Evolutionary conservation across 2,113 vertebrate species (phyloP).

Genomic region (Neopipo cinnamomea): DNA sequence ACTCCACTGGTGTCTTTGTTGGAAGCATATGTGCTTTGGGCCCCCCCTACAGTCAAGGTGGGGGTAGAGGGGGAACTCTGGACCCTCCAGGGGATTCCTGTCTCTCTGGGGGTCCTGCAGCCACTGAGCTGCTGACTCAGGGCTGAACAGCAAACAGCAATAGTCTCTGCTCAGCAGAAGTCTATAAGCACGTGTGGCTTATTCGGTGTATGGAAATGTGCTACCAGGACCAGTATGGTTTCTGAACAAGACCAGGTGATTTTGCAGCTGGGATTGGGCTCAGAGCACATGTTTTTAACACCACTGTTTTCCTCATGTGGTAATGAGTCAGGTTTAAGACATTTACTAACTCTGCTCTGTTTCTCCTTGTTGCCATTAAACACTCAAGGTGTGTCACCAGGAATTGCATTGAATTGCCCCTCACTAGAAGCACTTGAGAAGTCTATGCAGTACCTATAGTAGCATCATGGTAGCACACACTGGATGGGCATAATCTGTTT

Average conservation of each 20-base stretch:
- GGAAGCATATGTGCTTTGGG: not conserved
- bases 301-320: not conserved
- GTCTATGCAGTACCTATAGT: not conserved
- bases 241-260: not conserved
- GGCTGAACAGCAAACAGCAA: not conserved
- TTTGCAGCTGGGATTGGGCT: not conserved
- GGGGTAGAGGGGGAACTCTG: not conserved
- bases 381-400: not conserved
- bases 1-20: not conserved
- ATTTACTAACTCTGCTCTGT: not conserved
- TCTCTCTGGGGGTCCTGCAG: not conserved
- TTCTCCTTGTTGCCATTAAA: not conserved
- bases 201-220: rapidly evolving
- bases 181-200: rapidly evolving
- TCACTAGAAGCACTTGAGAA: not conserved
- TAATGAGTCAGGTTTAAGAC: not conserved
- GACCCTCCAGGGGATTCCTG: not conserved
- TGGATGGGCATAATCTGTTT: rapidly evolving
- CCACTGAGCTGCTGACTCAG: not conserved
- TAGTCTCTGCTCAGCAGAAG: not conserved
- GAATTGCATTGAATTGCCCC: rapidly evolving
- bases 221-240: not conserved
- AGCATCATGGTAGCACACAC: not conserved
- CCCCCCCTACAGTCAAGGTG: not conserved
- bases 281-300: not conserved